Conservation (phyloP, 2,888 invertebrate species). For the Hipparchia sbordonii region DNA sequence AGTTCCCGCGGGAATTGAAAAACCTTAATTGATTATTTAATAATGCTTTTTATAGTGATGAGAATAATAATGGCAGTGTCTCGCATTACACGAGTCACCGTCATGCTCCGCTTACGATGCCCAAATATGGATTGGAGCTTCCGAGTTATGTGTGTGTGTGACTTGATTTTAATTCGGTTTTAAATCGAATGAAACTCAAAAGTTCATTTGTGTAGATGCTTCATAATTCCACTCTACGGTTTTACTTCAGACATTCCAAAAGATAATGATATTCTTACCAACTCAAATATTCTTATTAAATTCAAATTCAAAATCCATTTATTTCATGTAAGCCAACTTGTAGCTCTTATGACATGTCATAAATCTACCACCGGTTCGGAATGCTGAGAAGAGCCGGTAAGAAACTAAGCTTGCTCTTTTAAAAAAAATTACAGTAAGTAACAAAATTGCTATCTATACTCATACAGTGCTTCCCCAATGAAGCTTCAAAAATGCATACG, state of each 20-base stretch:
- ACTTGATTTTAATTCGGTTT: conserved; percentile 38
- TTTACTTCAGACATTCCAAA: neutral
- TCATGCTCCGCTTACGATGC: conserved; percentile 38
- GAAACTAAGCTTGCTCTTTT: no score
- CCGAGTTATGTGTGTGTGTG: conserved; percentile 38
- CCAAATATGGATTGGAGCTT: conserved; percentile 42
- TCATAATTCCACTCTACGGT: neutral
- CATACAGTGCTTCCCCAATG: no score
- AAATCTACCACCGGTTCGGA: no score
- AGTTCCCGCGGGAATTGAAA: no score
- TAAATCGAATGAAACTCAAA: neutral
- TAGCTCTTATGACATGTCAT: no score
- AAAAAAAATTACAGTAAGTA: no score
- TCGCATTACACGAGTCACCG: conserved; percentile 42
- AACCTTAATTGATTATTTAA: neutral
- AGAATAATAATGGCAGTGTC: conserved; percentile 26
- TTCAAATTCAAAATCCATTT: no score
- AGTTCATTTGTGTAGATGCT: neutral
- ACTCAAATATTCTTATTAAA: no score
- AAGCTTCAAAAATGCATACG: no score
- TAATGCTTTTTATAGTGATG: neutral
- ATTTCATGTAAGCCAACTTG: no score
- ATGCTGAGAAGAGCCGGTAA: no score
- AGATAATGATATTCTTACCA: neutral
- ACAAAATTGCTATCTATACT: no score